A percentile compares a stretch with the other conserved stretches of the same genome.
Evolutionary conservation across 2,797 vertebrate species (phyloP).

Genomic region (Diplodus sargus): DNA sequence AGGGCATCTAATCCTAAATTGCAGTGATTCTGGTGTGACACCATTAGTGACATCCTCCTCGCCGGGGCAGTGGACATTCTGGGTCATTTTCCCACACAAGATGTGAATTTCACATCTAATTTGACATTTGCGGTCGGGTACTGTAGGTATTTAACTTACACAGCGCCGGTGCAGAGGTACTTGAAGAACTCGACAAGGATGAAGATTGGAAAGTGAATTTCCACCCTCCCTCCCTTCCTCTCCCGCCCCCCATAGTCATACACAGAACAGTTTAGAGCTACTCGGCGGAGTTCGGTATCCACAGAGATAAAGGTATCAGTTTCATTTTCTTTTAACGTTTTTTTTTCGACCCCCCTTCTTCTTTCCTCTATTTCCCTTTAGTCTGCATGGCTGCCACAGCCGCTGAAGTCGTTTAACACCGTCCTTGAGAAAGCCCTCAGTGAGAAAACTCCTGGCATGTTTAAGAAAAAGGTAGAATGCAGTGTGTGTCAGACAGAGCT

Average conservation of each 20-base stretch:
- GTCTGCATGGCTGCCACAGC: constrained; percentile 88
- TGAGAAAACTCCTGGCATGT: constrained; percentile 98
- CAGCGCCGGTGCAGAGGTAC: constrained; percentile 49
- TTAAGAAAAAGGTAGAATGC: constrained; percentile 98
- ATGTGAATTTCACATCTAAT: constrained; percentile 53
- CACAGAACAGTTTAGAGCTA: constrained; percentile 77
- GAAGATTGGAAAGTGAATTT: constrained; percentile 72
- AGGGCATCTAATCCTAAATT: constrained; percentile 83
- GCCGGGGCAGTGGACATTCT: constrained; percentile 48
- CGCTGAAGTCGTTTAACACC: constrained; percentile 97
- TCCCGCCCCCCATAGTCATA: constrained; percentile 49
- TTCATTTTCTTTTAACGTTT: constrained; percentile 75
- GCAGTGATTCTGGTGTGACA: constrained; percentile 77
- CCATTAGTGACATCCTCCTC: constrained; percentile 73
- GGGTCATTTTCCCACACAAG: constrained; percentile 50
- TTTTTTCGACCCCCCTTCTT: constrained; percentile 21
- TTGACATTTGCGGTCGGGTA: constrained; percentile 30
- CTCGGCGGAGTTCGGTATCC: constrained; percentile 79
- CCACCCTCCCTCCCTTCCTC: constrained; percentile 34
- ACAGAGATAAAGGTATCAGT: constrained; percentile 83
- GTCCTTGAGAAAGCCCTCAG: constrained; percentile 99
- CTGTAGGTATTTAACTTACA: constrained; percentile 60
- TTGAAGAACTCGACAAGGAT: constrained; percentile 70
- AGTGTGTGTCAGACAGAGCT: constrained; percentile 94
- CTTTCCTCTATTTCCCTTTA: constrained; percentile 77